These are phyloP conservation scores for Cephus nigrinus DNA, from an alignment of 2,888 invertebrate species.

Conservation along the genomic window DNA sequence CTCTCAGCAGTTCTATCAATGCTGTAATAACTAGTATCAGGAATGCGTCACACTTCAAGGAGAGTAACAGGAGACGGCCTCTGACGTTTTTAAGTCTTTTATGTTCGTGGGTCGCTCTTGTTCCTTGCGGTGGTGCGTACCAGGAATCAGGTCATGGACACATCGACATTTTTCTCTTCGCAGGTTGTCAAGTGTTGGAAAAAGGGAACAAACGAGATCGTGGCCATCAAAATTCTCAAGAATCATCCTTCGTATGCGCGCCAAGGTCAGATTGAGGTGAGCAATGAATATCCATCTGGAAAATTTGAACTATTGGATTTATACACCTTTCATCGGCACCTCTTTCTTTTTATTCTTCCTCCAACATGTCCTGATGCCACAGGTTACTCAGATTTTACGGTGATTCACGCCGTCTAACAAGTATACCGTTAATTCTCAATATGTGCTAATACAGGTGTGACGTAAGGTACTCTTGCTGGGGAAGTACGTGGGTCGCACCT, in stretches of 20 bases:
- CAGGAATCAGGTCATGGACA: neutral
- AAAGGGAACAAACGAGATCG: conserved; percentile 99
- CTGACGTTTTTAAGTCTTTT: neutral
- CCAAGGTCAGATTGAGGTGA: conserved; percentile 99
- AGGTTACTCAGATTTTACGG: neutral
- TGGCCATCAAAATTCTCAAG: conserved; percentile 99
- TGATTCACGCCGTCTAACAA: neutral
- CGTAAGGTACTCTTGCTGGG: neutral
- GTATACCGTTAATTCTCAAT: neutral
- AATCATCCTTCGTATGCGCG: conserved; percentile 99
- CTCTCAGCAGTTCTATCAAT: neutral
- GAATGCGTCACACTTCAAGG: neutral
- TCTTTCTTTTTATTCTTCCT: neutral
- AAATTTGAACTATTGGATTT: neutral
- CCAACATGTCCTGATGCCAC: neutral
- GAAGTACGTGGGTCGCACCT: neutral
- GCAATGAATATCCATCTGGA: conserved; percentile 27
- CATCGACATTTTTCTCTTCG: conserved; percentile 22
- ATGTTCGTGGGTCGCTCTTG: neutral
- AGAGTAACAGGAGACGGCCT: neutral
- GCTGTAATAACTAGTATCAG: neutral
- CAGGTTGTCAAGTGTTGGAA: conserved; percentile 99
- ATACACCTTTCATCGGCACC: no score
- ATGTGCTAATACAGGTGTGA: neutral
- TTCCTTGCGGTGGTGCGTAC: neutral